These are phyloP conservation scores for Stratiomys singularior DNA, from an alignment of 2,888 invertebrate genomes.

Conservation along the genomic window DNA sequence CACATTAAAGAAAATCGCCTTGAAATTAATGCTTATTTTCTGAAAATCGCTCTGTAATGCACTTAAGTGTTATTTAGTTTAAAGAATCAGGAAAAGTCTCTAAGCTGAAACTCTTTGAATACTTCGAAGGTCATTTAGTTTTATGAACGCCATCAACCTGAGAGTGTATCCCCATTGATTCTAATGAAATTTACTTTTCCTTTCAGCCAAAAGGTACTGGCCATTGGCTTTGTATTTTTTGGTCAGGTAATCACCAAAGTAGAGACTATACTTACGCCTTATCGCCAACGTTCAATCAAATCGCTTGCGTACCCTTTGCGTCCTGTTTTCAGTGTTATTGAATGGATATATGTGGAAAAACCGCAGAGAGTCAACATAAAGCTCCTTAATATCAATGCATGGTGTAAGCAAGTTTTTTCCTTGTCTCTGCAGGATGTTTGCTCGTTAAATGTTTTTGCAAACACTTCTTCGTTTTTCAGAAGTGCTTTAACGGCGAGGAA, in stretches of 20 bases:
- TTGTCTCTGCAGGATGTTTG: not conserved
- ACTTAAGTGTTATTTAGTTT: no score
- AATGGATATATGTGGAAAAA: not conserved
- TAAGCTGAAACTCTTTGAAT: no score
- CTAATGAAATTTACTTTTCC: not conserved
- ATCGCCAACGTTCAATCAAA: not conserved
- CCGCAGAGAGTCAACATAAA: not conserved
- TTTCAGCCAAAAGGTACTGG: not conserved
- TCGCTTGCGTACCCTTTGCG: not conserved
- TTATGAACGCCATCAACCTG: no score
- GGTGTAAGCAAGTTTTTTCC: not conserved
- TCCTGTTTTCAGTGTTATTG: not conserved
- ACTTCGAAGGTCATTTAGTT: no score
- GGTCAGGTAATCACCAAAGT: not conserved
- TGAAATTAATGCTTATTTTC: not conserved
- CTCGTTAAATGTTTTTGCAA: not conserved
- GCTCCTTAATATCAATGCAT: not conserved
- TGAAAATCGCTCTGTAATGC: not conserved
- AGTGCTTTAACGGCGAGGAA: not conserved
- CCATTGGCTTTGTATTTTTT: conserved; percentile 1
- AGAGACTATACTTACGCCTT: not conserved
- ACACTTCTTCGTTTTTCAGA: not conserved
- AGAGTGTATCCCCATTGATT: no score
- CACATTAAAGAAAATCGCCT: not conserved
- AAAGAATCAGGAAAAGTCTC: no score